Conservation (phyloP, 1,140 invertebrate genomes). For the Hylyphantes graminicola region DNA sequence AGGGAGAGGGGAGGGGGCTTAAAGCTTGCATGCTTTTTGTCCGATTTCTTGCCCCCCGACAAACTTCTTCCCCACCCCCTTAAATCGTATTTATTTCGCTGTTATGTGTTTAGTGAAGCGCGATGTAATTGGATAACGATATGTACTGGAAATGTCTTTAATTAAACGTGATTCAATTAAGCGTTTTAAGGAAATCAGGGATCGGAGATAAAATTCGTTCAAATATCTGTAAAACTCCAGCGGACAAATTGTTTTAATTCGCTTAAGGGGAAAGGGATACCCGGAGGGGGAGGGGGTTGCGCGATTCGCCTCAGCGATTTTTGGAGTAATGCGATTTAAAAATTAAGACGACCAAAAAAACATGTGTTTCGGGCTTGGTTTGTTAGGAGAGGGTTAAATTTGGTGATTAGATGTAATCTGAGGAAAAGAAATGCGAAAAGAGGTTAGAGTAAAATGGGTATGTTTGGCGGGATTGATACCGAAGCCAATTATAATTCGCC, state of each 20-base stretch:
- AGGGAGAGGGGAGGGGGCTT: background rate
- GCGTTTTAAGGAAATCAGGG: constrained; percentile 58
- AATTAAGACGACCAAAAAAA: no score
- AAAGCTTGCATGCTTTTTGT: constrained; percentile 46
- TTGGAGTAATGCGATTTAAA: no score
- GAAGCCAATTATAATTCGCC: no score
- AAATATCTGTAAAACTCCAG: constrained; percentile 57
- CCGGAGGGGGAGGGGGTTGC: background rate
- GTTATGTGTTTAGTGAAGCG: constrained; percentile 58
- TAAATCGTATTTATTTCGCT: constrained; percentile 56
- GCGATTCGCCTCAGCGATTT: no score
- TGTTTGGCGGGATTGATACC: no score
- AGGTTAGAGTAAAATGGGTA: background rate
- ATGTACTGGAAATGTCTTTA: constrained; percentile 60
- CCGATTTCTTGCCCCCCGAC: constrained; percentile 1
- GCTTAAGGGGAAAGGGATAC: constrained; percentile 28
- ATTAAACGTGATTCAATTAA: constrained; percentile 58
- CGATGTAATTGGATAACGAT: constrained; percentile 57
- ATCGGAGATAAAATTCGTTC: constrained; percentile 54
- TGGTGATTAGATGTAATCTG: no score
- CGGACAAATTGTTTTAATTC: constrained; percentile 58
- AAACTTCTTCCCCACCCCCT: background rate
- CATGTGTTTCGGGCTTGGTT: no score
- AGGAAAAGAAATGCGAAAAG: background rate
- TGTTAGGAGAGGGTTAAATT: no score